Conservation (phyloP, 2,113 vertebrate species). For the Anolis carolinensis region DNA sequence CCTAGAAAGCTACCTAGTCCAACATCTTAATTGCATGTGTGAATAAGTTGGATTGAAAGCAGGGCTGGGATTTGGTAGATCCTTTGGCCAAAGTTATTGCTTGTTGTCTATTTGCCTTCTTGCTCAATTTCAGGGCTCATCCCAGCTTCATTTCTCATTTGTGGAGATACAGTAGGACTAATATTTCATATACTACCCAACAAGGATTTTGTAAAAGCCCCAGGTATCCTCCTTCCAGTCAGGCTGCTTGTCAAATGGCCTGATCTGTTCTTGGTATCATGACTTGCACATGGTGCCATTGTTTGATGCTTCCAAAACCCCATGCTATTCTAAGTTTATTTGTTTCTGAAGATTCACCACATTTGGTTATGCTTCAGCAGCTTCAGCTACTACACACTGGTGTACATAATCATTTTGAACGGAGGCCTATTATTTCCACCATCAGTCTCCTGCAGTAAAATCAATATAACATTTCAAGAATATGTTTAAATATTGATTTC, state of each 20-base stretch:
- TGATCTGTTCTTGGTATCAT: not conserved
- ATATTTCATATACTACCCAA: too few relatives aligned
- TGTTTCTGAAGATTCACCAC: not conserved
- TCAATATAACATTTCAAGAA: conserved; percentile 38
- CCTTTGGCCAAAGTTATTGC: too few relatives aligned
- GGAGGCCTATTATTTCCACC: not conserved
- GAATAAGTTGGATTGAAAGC: too few relatives aligned
- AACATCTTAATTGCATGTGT: too few relatives aligned
- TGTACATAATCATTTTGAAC: conserved; percentile 18
- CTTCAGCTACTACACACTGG: not conserved
- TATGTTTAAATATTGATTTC: conserved; percentile 34
- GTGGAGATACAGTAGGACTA: too few relatives aligned
- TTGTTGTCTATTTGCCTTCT: too few relatives aligned
- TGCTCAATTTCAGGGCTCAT: too few relatives aligned
- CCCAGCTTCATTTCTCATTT: too few relatives aligned
- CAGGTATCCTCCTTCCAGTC: not conserved
- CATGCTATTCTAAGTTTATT: not conserved
- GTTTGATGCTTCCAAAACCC: not conserved
- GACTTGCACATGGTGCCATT: not conserved
- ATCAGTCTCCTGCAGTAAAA: conserved; percentile 16
- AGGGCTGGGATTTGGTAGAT: too few relatives aligned
- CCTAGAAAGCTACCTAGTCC: not conserved
- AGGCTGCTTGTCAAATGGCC: not conserved
- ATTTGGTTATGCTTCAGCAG: conserved; percentile 3
- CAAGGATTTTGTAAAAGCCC: not conserved